A percentile compares a stretch with the other conserved stretches of the same genome.
phyloP scores from a whole-genome alignment of 2,113 vertebrate genomes.

The Pyrgilauda ruficollis region DNA sequence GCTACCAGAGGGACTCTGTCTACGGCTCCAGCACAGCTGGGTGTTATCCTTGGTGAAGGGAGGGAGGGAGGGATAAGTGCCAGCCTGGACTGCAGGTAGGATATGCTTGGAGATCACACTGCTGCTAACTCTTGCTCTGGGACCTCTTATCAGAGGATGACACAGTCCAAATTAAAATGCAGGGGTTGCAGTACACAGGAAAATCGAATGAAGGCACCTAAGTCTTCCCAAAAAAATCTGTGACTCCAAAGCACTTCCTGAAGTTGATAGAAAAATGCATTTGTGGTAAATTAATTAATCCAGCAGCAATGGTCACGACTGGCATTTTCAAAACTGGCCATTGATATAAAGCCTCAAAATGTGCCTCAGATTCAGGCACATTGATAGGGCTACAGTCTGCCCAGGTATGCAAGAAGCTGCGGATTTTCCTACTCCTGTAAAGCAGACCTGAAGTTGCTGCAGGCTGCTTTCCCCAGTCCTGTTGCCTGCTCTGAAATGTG shows the following conservation, averaged over 20 bases:
- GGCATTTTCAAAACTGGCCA: not conserved
- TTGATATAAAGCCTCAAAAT: not conserved
- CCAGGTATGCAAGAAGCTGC: not conserved
- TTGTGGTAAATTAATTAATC: not conserved
- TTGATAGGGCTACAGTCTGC: not conserved
- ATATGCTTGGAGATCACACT: not conserved
- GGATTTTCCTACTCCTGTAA: not conserved
- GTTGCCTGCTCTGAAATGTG: not conserved
- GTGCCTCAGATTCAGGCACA: not conserved
- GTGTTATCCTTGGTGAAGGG: not conserved
- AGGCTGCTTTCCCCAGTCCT: not conserved
- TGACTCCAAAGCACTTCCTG: not conserved
- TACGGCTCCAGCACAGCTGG: not conserved
- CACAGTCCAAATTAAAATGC: not conserved
- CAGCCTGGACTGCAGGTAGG: not conserved
- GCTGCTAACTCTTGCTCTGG: not conserved
- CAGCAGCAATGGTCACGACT: not conserved
- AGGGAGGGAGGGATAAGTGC: not conserved
- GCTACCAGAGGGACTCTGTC: not conserved
- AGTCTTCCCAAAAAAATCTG: not conserved
- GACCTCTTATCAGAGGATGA: not conserved
- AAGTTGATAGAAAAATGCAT: not conserved
- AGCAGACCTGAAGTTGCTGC: not conserved
- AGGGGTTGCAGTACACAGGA: not conserved
- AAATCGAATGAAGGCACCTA: not conserved